Base-by-base conservation (phyloP, 2,888 invertebrate species). In the Chrysolina haemoptera region DNA sequence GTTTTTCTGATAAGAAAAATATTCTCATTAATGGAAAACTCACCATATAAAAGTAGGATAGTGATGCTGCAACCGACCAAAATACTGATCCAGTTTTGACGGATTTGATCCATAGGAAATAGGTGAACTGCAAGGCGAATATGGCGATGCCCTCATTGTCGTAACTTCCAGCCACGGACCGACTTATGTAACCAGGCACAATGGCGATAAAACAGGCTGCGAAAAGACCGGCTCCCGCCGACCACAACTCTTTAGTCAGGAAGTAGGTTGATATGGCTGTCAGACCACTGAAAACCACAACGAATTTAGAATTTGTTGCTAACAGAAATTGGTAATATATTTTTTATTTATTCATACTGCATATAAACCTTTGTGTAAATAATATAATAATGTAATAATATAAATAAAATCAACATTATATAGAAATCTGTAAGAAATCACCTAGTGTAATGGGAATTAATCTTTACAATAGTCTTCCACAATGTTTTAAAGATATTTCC, bases 71-170 rank as follows among this genome's bases (percentile, higher is more conserved):
- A 46, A 95, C 92, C 5, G 98, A 94, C 99, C 99, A 99, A 88
- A 96, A 98, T 46, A 99, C 93, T 5, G 98, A 97, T 35, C 99
- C 99, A 79, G 96, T 98, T 89, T 99, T 99, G 8, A 99, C 95
- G 71, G 99, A 95, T 87, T 98, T 98, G 65, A 99, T 94, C 99
- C 99, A 99, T 65, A 99, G 90, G 86, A 94, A 99, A 87, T 99
- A 99, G 1, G 99, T 99, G 87, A 99, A 96, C 90, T 99, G 99
- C 68, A 99, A 91, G 1, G 99, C 99, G 90, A 99, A 99, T 84
- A 99, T 99, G 68, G 99, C 99, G 86, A 99, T 99, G 78, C 99
- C 99, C 89, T 99, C 99, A 89, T 99, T 99, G 87, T 99, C 99
- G 87, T 99, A 99, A 84, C 98, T 99, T 35, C 99, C 99, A 43